phyloP scores from a whole-genome alignment of 2,797 vertebrate genomes.

The Cynodonichthys magdalenae region DNA sequence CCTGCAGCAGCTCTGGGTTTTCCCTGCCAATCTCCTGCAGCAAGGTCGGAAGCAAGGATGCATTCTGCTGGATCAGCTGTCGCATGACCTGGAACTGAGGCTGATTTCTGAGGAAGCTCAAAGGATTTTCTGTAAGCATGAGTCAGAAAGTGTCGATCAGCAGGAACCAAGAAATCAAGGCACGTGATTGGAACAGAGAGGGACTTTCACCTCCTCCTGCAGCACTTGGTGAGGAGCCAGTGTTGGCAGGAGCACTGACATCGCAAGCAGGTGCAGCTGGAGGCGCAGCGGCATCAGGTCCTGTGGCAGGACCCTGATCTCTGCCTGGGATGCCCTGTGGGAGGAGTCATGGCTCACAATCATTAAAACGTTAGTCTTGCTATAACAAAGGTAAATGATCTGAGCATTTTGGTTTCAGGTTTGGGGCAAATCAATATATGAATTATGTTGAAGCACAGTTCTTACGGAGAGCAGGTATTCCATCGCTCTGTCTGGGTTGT shows the following conservation, averaged over 20 bases:
- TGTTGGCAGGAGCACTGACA: conserved; percentile 54
- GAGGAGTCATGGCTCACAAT: neutral
- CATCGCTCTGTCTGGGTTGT: conserved; percentile 97
- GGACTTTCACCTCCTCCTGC: conserved; percentile 83
- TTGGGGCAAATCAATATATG: neutral
- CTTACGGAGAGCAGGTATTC: conserved; percentile 95
- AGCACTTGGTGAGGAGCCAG: conserved; percentile 65
- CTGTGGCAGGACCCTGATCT: conserved; percentile 79
- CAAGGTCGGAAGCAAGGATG: conserved; percentile 90
- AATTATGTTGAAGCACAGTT: neutral
- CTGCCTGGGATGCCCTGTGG: conserved; percentile 90
- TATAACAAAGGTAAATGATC: too few species aligned
- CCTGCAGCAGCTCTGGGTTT: conserved; percentile 94
- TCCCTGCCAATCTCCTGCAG: conserved; percentile 95
- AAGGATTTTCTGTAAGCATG: conserved; percentile 84
- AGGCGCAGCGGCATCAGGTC: conserved; percentile 76
- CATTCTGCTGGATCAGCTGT: conserved; percentile 97
- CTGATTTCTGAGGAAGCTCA: conserved; percentile 94
- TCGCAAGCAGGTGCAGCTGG: conserved; percentile 52
- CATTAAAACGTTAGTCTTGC: neutral
- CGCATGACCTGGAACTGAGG: conserved; percentile 97
- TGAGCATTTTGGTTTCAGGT: neutral
- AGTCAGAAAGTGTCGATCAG: conserved; percentile 2
- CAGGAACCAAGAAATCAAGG: neutral
- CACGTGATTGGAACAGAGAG: neutral